A percentile compares a stretch with the other conserved stretches of the same genome.
Evolutionary conservation across 2,113 vertebrate genomes (phyloP).

Genomic region (Grantiella picta): DNA sequence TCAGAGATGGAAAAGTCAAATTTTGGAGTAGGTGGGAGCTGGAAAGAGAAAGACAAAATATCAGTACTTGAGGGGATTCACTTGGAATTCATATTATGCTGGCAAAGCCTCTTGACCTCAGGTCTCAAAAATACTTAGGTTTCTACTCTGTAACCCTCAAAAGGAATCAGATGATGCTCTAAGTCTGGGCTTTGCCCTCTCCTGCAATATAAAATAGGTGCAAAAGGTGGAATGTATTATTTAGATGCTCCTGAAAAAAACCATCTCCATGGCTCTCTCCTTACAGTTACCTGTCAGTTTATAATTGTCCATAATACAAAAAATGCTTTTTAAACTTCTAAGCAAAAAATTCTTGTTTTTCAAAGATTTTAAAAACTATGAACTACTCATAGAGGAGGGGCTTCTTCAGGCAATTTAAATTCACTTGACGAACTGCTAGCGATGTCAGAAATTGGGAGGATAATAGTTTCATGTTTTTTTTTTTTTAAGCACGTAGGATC

Average conservation of each 20-base stretch:
- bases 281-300: background rate
- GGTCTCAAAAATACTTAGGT: background rate
- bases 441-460: background rate
- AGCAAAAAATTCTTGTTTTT: background rate
- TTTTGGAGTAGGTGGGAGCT: constrained; percentile 84
- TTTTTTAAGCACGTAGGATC: background rate
- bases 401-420: background rate
- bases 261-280: background rate
- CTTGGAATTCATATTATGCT: background rate
- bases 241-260: background rate
- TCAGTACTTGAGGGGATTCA: background rate
- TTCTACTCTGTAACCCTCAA: background rate
- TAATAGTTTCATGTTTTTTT: background rate
- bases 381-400: background rate
- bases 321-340: background rate
- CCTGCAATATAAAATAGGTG: background rate
- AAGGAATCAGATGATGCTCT: background rate
- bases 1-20: constrained; percentile 81
- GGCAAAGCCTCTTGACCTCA: background rate
- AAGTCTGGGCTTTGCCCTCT: background rate
- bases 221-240: background rate
- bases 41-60: constrained; percentile 28
- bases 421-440: background rate
- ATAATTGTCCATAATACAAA: background rate
- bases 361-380: background rate